These are phyloP conservation scores for Aphaenogaster ashmeadi DNA, from an alignment of 1,140 invertebrate species.

Conservation along the genomic window DNA sequence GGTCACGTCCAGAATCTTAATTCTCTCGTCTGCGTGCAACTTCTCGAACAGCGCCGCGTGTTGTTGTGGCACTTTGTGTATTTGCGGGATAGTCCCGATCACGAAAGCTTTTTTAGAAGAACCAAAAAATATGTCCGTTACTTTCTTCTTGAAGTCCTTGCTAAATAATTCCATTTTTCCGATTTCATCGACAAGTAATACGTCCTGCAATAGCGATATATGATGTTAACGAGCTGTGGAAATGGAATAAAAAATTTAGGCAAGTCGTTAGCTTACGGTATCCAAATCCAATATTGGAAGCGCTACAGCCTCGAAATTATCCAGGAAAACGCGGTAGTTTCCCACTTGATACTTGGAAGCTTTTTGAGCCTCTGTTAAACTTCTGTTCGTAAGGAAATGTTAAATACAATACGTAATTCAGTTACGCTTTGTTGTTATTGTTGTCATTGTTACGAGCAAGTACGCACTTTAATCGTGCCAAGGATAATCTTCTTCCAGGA, in stretches of 20 bases:
- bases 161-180: constrained; percentile 91
- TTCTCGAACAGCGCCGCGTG: constrained; percentile 74
- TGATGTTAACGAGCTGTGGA: not conserved
- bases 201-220: constrained; percentile 74
- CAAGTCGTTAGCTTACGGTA: constrained; percentile 69
- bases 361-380: constrained; percentile 61
- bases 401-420: constrained; percentile 35
- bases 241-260: not conserved
- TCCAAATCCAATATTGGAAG: constrained; percentile 84
- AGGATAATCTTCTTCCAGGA: constrained; percentile 76
- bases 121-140: constrained; percentile 82
- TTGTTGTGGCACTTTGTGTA: constrained; percentile 71
- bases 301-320: constrained; percentile 88
- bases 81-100: constrained; percentile 88
- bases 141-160: constrained; percentile 85
- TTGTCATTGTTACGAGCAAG: constrained; percentile 10
- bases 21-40: constrained; percentile 64
- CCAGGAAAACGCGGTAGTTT: constrained; percentile 88
- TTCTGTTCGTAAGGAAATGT: constrained; percentile 67
- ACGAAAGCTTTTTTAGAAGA: constrained; percentile 77
- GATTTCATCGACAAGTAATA: constrained; percentile 90
- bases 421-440: constrained; percentile 30
- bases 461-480: constrained; percentile 87
- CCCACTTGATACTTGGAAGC: constrained; percentile 86
- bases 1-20: constrained; percentile 73